phyloP scores from a whole-genome alignment of 2,888 invertebrate genomes.

The Loripinus fragilis region DNA sequence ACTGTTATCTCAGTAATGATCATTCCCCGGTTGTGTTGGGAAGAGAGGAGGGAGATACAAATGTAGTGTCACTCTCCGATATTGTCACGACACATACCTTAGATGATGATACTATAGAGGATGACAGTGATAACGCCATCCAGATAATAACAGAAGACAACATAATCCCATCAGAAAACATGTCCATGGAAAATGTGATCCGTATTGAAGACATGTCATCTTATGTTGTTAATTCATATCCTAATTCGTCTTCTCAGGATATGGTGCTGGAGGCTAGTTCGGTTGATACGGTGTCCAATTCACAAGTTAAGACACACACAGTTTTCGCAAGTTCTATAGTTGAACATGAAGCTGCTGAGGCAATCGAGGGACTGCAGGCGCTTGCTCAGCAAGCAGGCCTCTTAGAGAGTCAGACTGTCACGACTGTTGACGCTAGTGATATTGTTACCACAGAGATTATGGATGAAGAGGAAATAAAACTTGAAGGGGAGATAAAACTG shows the following conservation, averaged over 20 bases:
- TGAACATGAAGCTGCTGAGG: constrained; percentile 77
- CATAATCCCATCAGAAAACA: constrained; percentile 29
- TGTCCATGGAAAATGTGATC: constrained; percentile 64
- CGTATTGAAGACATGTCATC: constrained; percentile 72
- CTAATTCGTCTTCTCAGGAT: constrained; percentile 70
- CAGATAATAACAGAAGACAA: constrained; percentile 57
- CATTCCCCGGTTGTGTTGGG: constrained; percentile 49
- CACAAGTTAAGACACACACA: not conserved
- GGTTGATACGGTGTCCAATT: not conserved
- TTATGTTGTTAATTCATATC: constrained; percentile 65
- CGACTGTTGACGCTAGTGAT: constrained; percentile 51
- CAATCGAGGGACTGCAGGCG: constrained; percentile 79
- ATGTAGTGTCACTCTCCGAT: constrained; percentile 64
- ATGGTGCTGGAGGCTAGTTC: not conserved
- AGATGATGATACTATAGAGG: constrained; percentile 45
- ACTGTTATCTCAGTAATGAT: constrained; percentile 69
- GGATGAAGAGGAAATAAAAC: constrained; percentile 38
- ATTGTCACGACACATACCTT: constrained; percentile 60
- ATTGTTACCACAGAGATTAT: constrained; percentile 56
- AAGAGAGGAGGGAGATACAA: constrained; percentile 48
- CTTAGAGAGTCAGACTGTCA: constrained; percentile 51
- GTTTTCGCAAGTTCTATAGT: constrained; percentile 24
- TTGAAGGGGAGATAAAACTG: constrained; percentile 2
- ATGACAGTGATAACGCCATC: constrained; percentile 18
- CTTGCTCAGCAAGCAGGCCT: constrained; percentile 75